These are phyloP conservation scores for Melanostoma scalare DNA, from an alignment of 2,888 invertebrate genomes.

Conservation along the genomic window DNA sequence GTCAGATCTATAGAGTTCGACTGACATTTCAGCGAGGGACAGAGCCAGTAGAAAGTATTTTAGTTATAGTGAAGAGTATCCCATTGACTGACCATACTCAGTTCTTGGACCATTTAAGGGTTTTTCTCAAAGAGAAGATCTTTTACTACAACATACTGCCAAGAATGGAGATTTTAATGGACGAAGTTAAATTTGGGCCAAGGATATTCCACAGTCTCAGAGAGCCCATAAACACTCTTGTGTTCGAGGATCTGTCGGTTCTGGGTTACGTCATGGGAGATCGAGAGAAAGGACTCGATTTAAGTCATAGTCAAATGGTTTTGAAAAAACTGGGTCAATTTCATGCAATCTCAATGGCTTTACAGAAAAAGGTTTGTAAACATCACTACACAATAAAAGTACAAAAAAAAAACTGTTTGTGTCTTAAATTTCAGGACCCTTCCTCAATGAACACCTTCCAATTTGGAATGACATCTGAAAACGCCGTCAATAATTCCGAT, in stretches of 20 bases:
- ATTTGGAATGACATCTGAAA: constrained; percentile 75
- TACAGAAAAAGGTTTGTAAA: constrained; percentile 81
- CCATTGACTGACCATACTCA: constrained; percentile 52
- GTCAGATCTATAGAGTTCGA: constrained; percentile 74
- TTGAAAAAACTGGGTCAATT: constrained; percentile 83
- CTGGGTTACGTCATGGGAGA: constrained; percentile 83
- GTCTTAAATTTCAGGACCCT: constrained; percentile 73
- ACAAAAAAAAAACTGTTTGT: background rate
- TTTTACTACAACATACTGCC: constrained; percentile 79
- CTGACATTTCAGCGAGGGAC: constrained; percentile 44
- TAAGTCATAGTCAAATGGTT: constrained; percentile 82
- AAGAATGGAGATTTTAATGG: constrained; percentile 77
- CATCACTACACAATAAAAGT: background rate
- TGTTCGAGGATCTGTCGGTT: constrained; percentile 81
- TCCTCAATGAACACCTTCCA: constrained; percentile 74
- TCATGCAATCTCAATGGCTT: constrained; percentile 84
- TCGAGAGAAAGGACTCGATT: constrained; percentile 83
- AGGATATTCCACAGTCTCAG: constrained; percentile 67
- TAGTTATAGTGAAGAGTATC: constrained; percentile 75
- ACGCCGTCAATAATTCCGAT: constrained; percentile 60
- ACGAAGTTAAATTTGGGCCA: constrained; percentile 64
- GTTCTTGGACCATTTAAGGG: constrained; percentile 78
- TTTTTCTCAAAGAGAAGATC: constrained; percentile 80
- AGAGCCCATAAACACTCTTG: constrained; percentile 58
- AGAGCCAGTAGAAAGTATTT: constrained; percentile 30